Base-by-base conservation (phyloP, 2,888 invertebrate genomes). In the Brenthis daphne region DNA sequence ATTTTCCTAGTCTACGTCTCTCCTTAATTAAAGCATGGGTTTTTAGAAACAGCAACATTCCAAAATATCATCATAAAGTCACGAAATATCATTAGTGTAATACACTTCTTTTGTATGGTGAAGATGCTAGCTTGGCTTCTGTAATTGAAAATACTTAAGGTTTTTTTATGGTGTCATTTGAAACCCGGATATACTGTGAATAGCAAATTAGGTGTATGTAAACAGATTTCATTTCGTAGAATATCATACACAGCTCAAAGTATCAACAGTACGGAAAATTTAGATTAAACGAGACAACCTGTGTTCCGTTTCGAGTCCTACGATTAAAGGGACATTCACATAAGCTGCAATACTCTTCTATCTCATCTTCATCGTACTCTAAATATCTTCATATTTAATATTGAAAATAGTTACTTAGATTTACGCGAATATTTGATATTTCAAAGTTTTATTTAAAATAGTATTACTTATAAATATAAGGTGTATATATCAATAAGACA, bases 221-320 rank as follows among this genome's bases (percentile, higher is more conserved):
- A 72, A 69, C 69, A 70, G 66, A 66, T 72, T 70, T 54, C 63
- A 71, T 68, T 68, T 65, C 64, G 71, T 77, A 76, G 78, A 85
- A 84, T 82, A 80, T 80, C 77, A 77, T 77, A 79, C 77, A 76
- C 75, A 76, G 69, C 75, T 79, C 77, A 80, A 81, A 82, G 78
- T 80, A 66, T 68, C 61, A 64, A 79, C 78, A 77, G 79, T 79
- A 80, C 82, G 80, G 85, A 83, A 87, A 87, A 88, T 86, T 87
- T 85, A 84, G 82, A 87, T 87, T 85, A 87, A 86, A 88, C 85
- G 84, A 84, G 86, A 86, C 86, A 84, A 73, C 70, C 75, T 75
- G 76, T 79, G 80, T 80, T 81, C 81, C 77, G 74, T 75, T 75
- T 77, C 78, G 76, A 77, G 80, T 83, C 84, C 64, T 57, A 66